Evolutionary conservation across 2,888 invertebrate species (phyloP), one percentile per base, ranked within the genome.

Genomic region (Dorcus parallelipipedus): DNA sequence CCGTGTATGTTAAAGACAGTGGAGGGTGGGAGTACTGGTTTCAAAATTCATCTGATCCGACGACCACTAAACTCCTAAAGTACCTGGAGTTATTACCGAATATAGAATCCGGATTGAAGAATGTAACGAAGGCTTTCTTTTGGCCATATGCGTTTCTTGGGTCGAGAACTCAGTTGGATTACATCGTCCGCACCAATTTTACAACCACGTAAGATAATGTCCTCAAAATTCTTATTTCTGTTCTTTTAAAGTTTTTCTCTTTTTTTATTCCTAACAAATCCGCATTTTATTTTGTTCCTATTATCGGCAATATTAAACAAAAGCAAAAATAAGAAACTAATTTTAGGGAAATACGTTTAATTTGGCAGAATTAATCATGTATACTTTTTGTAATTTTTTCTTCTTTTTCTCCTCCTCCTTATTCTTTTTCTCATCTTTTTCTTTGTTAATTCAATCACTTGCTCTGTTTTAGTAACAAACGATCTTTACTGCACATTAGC

Each of bases 11-110:
- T 88, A 89, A 89, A 76, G 84, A 82, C 65, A 33, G 26, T 7
- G 88, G 88, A 9, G 91, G 90, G 7, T 91, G 91, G 91, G 85
- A 87, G 64, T 77, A 78, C 58, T 89, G 89, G 86, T 90, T 91
- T 66, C 76, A 82, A 43, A 88, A 88, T 70, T 87, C 89, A 0
- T 84, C 86, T 1, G 90, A 91, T 70, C 78, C 80, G 0, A 70
- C 81, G 1, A 84, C 88, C 0, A 79, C 80, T 33, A 85, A 82
- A 67, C 77, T 92, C 7, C 79, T 89, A 49, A 84, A 81, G 65
- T 85, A 86, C 71, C 76, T 90, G 59, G 89, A 91, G 71, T 81
- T 86, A 10, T 86, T 92, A 2, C 81, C 86, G 0, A 81, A 82
- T 50, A 78, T 91, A 2, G 82, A 84, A 65, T 82, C 86, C 9